These are phyloP conservation scores for Macaria liturata DNA, from an alignment of 2,888 invertebrate species.

Conservation along the genomic window DNA sequence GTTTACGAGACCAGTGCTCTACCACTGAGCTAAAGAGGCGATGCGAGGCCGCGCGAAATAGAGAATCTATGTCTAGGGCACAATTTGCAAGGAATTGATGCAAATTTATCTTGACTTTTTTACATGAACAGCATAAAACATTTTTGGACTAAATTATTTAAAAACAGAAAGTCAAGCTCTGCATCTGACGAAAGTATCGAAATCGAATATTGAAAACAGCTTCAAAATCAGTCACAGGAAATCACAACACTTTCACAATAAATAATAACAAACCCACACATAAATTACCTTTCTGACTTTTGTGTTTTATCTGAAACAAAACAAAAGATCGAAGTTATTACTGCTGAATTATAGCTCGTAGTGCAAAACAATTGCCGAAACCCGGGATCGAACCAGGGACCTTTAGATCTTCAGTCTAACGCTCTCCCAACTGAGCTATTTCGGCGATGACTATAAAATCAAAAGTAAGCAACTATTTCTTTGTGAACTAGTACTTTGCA, in stretches of 20 bases:
- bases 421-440: slow-evolving; percentile 87
- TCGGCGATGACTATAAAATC: slow-evolving; percentile 55
- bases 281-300: slow-evolving; percentile 21
- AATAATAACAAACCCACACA: no score
- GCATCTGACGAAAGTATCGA: no score
- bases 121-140: no score
- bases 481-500: background rate
- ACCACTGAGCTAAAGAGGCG: slow-evolving; percentile 92
- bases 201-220: no score
- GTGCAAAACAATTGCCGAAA: slow-evolving; percentile 79
- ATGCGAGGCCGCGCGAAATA: slow-evolving; percentile 57
- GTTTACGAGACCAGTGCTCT: slow-evolving; percentile 94
- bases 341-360: background rate
- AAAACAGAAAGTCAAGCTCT: no score
- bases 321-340: slow-evolving; percentile 15
- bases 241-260: no score
- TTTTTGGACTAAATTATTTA: no score
- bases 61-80: slow-evolving; percentile 32
- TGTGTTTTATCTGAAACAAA: slow-evolving; percentile 50
- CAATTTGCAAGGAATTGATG: slow-evolving; percentile 27
- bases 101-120: no score
- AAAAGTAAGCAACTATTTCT: slow-evolving; percentile 38
- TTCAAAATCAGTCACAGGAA: no score
- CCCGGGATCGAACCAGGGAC: slow-evolving; percentile 89
- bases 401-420: slow-evolving; percentile 88